Evolutionary conservation across 35 echinoderm and acorn worm genomes (phyloP), one percentile per base, ranked within the genome.

Genomic region (Eucidaris tribuloides): DNA sequence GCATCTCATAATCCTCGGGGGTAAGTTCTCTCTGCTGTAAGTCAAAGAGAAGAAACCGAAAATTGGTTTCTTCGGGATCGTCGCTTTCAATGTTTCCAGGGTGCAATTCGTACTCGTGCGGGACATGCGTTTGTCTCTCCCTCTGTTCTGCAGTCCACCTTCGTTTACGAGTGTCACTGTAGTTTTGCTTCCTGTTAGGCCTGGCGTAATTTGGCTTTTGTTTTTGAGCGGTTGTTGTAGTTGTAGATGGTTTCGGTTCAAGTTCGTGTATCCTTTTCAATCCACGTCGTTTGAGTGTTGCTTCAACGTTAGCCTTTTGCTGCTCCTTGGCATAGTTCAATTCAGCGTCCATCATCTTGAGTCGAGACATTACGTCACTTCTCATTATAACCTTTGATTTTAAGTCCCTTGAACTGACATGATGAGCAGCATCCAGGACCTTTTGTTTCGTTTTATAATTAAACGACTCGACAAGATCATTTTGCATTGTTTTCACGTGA

Each of bases 1-100:
- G 63, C 20, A 92, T 45, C 3, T 96, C 93, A 52, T 96, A 96
- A 81, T 96, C 93, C 60, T 96, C 93, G 7, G 93, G 93, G 0
- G 84, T 91, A 25, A 96, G 46, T 4, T 96, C 93, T 1, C 93
- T 66, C 33, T 91, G 79, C 59, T 96, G 93, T 13, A 96, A 66
- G 44, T 87, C 72, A 7, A 91, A 77, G 4, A 96, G 45, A 54
- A 55, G 37, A 39, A 15, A 81, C 58, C 89, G 50, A 7, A 85
- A 46, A 7, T 94, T 44, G 25, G 83, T 78, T 20, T 90, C 81
- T 5, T 60, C 61, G 11, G 59, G 31, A 25, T 66, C 76, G 30
- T 54, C 29, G 13, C 41, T 18, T n/a, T 68, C 52, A 36, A 71
- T 39, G 37, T 91, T 25, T 17, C n/a, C 54, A 13, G 29, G 14